phyloP scores from a whole-genome alignment of 2,113 vertebrate species.

The Monopterus albus region DNA sequence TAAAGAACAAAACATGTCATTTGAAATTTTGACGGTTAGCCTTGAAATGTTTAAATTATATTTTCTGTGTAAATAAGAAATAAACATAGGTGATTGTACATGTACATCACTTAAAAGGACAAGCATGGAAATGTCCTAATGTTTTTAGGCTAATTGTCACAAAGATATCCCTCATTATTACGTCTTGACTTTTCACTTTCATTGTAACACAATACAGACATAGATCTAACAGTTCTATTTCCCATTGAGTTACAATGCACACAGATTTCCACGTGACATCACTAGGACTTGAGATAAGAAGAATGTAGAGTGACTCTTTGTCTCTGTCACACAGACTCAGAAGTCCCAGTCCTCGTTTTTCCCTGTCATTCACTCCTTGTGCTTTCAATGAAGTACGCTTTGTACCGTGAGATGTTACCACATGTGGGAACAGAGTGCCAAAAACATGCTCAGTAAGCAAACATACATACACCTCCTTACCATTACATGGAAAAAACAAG shows the following conservation, averaged over 20 bases:
- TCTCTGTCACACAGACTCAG: constrained; percentile 10
- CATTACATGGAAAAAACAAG: constrained; percentile 50
- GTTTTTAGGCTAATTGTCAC: no score
- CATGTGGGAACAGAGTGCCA: background rate
- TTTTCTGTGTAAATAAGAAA: no score
- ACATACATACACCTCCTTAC: constrained; percentile 31
- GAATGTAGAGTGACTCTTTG: constrained; percentile 20
- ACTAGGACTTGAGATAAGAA: constrained; percentile 23
- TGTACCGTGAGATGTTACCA: constrained; percentile 37
- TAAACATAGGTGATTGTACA: no score
- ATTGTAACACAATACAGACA: constrained; percentile 12
- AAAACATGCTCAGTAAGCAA: constrained; percentile 7
- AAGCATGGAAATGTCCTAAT: no score
- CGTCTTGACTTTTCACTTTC: constrained; percentile 19
- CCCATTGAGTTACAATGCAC: constrained; percentile 8
- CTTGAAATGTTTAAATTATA: background rate
- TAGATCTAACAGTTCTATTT: constrained; percentile 12
- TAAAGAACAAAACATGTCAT: no score
- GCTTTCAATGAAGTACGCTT: constrained; percentile 18
- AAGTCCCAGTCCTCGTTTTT: background rate
- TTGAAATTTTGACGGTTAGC: no score
- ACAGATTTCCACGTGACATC: constrained; percentile 26
- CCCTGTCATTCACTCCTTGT: background rate
- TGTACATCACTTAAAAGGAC: no score
- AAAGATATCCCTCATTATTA: constrained; percentile 14